Conservation (phyloP, 2,888 invertebrate species). For the Zeuzera pyrina region DNA sequence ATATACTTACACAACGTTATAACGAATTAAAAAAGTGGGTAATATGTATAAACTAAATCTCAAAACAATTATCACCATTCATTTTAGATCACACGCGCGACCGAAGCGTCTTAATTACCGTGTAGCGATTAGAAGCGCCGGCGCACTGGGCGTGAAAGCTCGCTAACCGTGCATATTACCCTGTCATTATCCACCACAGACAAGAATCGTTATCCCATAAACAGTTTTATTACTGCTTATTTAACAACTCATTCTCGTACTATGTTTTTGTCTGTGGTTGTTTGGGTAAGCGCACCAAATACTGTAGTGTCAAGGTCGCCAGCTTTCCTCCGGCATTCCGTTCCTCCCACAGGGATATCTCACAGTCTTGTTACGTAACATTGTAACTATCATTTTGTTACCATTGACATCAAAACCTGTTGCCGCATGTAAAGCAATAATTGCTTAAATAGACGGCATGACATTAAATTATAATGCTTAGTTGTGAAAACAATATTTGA, state of each 20-base stretch:
- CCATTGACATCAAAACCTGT: slow-evolving; percentile 46
- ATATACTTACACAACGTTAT: too few relatives aligned
- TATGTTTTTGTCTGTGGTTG: slow-evolving; percentile 30
- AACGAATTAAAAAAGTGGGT: too few relatives aligned
- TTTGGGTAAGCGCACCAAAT: slow-evolving; percentile 56
- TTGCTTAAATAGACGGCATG: too few relatives aligned
- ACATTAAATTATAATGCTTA: too few relatives aligned
- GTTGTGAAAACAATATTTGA: too few relatives aligned
- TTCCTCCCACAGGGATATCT: slow-evolving; percentile 68
- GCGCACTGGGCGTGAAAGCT: slow-evolving; percentile 58
- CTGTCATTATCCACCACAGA: slow-evolving; percentile 35
- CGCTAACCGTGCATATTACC: slow-evolving; percentile 36
- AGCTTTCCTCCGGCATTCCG: slow-evolving; percentile 69
- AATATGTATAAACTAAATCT: too few relatives aligned
- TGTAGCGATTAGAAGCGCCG: slow-evolving; percentile 41
- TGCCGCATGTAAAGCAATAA: slow-evolving; percentile 15
- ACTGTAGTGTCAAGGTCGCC: slow-evolving; percentile 68
- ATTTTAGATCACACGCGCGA: slow-evolving; percentile 27
- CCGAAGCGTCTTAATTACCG: slow-evolving; percentile 47
- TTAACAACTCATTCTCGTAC: slow-evolving; percentile 9
- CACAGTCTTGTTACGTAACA: slow-evolving; percentile 62
- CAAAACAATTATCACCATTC: slow-evolving; percentile 7
- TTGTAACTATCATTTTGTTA: slow-evolving; percentile 47
- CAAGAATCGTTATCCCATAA: slow-evolving; percentile 11
- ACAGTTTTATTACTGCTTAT: slow-evolving; percentile 17